Evolutionary conservation across 2,113 vertebrate species (phyloP).

Genomic region (Paratilapia polleni): DNA sequence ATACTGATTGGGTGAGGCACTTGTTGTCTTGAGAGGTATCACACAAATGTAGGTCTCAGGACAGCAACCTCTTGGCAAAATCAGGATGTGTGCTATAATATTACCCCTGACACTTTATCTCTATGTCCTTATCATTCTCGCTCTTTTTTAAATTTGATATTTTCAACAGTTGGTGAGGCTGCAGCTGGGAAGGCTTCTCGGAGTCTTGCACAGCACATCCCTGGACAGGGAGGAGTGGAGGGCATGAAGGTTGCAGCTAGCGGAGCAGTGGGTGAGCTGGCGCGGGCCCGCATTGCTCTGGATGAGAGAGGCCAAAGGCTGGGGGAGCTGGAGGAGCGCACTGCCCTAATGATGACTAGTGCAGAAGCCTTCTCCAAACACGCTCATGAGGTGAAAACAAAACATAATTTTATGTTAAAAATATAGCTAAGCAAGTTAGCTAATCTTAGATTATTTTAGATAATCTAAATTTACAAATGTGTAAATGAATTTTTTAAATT

Average conservation of each 20-base stretch:
- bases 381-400: conserved; percentile 89
- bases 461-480: not conserved
- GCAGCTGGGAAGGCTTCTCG: conserved; percentile 93
- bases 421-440: not conserved
- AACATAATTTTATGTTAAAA: not conserved
- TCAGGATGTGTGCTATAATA: not conserved
- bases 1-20: too few relatives aligned
- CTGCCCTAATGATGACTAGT: conserved; percentile 95
- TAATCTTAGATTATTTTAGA: not conserved
- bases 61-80: not conserved
- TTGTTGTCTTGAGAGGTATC: not conserved
- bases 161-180: conserved; percentile 90
- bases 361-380: conserved; percentile 96
- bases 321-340: conserved; percentile 95
- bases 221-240: conserved; percentile 89
- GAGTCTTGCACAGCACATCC: conserved; percentile 96
- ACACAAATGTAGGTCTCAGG: not conserved
- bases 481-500: too few relatives aligned
- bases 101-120: not conserved
- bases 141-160: not conserved
- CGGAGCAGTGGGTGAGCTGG: conserved; percentile 91
- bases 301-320: conserved; percentile 95
- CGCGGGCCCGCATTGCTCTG: conserved; percentile 90
- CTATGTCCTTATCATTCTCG: not conserved
- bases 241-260: conserved; percentile 90